A percentile compares a stretch with the other conserved stretches of the same genome.
phyloP scores from a whole-genome alignment of 2,888 invertebrate species.

The Eilema caniola region DNA sequence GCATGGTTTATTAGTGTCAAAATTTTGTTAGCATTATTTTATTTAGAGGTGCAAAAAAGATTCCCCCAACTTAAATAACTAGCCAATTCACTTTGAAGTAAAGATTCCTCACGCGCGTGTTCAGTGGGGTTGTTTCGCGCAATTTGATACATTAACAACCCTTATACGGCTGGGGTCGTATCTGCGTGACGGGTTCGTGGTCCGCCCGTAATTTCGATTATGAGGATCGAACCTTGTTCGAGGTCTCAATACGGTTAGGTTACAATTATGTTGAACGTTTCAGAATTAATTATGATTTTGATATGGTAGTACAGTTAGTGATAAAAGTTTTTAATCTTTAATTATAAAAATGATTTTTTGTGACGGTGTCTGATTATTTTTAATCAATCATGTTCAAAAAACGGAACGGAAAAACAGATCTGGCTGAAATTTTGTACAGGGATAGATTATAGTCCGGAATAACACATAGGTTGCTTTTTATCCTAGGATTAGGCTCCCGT shows the following conservation, averaged over 20 bases:
- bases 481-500: too few relatives aligned
- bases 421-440: too few relatives aligned
- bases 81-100: conserved; percentile 12
- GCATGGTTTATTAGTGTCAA: too few relatives aligned
- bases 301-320: background rate
- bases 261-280: conserved; percentile 31
- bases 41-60: too few relatives aligned
- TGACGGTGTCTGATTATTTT: too few relatives aligned
- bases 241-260: conserved; percentile 23
- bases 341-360: too few relatives aligned
- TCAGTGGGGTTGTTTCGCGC: conserved; percentile 25
- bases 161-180: conserved; percentile 28
- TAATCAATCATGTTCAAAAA: too few relatives aligned
- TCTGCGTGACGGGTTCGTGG: conserved; percentile 47
- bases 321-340: background rate
- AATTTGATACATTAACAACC: conserved; percentile 46
- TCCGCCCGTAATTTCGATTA: conserved; percentile 51
- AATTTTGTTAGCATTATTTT: too few relatives aligned
- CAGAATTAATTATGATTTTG: conserved; percentile 14
- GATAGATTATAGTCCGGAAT: too few relatives aligned
- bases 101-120: conserved; percentile 23
- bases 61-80: background rate
- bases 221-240: conserved; percentile 35
- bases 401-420: too few relatives aligned
- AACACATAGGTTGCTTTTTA: too few relatives aligned